phyloP scores from a whole-genome alignment of 2,888 invertebrate genomes.

The Acanthococcus lagerstroemiae region DNA sequence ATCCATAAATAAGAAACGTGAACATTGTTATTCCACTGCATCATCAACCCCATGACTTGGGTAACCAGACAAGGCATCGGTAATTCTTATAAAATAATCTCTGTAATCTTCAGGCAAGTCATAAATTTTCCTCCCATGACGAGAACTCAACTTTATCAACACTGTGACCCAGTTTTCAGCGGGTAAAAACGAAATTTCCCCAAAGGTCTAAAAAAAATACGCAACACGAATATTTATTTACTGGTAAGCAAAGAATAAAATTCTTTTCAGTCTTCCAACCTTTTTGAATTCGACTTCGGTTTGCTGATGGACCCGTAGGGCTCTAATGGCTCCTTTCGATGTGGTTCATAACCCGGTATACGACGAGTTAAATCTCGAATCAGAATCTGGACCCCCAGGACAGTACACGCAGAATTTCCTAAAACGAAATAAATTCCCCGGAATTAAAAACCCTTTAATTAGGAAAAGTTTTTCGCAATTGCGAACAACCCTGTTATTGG shows the following conservation, averaged over 20 bases:
- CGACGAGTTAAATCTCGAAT: too few species aligned
- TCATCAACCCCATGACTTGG: conserved; percentile 83
- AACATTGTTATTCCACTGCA: conserved; percentile 60
- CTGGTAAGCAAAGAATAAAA: too few species aligned
- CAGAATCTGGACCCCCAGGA: conserved; percentile 97
- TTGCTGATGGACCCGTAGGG: conserved; percentile 92
- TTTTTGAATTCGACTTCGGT: conserved; percentile 81
- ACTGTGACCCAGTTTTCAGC: conserved; percentile 69
- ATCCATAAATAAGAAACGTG: too few species aligned
- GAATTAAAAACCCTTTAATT: too few species aligned
- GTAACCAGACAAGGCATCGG: conserved; percentile 95
- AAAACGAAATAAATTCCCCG: too few species aligned
- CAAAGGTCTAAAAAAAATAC: too few species aligned
- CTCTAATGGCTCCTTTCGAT: conserved; percentile 96
- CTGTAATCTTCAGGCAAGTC: conserved; percentile 93
- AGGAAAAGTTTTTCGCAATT: not conserved
- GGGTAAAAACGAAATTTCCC: too few species aligned
- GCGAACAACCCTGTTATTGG: conserved; percentile 92
- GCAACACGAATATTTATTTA: too few species aligned
- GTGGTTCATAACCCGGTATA: conserved; percentile 99
- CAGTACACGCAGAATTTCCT: conserved; percentile 99
- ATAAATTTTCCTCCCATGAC: conserved; percentile 99
- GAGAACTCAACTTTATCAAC: conserved; percentile 98
- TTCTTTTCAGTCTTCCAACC: too few species aligned
- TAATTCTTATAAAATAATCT: conserved; percentile 92